Base-by-base conservation (phyloP, 2,113 vertebrate species). In the Leucoraja erinaceus region DNA sequence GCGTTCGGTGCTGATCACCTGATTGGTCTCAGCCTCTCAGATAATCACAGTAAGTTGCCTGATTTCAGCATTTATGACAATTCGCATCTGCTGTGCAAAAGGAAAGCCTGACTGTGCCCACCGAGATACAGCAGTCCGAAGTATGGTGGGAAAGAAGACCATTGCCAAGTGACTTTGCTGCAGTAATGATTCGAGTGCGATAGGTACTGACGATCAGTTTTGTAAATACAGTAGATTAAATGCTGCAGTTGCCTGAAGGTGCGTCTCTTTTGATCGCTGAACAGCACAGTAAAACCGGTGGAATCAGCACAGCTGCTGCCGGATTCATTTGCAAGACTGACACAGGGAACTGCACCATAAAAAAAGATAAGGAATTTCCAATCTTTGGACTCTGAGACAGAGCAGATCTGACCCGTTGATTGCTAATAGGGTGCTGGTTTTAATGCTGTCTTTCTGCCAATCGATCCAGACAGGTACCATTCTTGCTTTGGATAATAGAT, bases 381-480 rank as follows among this genome's bases (percentile, higher is more conserved):
- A 59, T 94, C 99, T 95, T 97, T 99, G 94, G 97, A 98, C 93
- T 98, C 98, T 0, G 98, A 99, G 93, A 98, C 98, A 6, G 98
- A 99, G 95, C 97, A 97, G 93, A 96, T 98, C 99, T 95, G 98
- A 99, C 93, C 98, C 98, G 2, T 77, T 76, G n/a, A 6, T 99
- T 95, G 95, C 99, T 96, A 99, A 99, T 76, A 98, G 98, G 94
- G 97, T 99, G 95, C 98, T 99, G 93, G 98, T 99, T 96, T 98
- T 99, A 95, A 97, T 99, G 93, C 96, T 99, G 96, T 97, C 98
- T 83, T 99, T 99, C 95, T 97, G 97, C 96, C 99, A 95, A 98
- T 95, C 90, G 77, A 72, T 10, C 93, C 6, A 79, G 77, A 12
- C 56, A 76, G 38, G 28, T 14, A 63, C 61, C n/a, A 33, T 88